Conservation (phyloP, 2,797 vertebrate species). For the Zalophus californianus region DNA sequence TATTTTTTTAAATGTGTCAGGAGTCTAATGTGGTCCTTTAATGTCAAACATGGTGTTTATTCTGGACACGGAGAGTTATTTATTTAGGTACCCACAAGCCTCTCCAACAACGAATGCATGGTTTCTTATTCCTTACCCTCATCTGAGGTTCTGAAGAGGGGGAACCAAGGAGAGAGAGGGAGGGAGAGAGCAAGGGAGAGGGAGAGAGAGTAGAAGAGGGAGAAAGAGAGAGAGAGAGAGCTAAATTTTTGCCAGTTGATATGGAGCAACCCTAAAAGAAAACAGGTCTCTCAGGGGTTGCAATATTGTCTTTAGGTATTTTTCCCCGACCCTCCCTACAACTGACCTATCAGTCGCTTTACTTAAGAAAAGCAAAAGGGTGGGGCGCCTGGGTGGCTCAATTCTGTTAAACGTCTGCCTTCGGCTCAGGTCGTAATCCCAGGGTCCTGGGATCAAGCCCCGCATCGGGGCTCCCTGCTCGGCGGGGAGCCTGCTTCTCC, state of each 20-base stretch:
- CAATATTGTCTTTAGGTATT: not conserved
- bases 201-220: not conserved
- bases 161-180: not conserved
- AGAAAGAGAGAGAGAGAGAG: not conserved
- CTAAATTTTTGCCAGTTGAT: not conserved
- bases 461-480: not conserved
- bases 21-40: not conserved
- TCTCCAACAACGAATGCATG: not conserved
- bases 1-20: conserved; percentile 61
- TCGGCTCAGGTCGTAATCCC: no score
- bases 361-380: conserved; percentile 76
- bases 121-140: not conserved
- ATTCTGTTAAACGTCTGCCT: no score
- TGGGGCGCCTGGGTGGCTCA: no score
- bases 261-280: not conserved
- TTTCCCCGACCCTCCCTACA: conserved; percentile 18
- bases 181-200: not conserved
- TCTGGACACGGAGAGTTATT: not conserved
- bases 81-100: not conserved
- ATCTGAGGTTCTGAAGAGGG: not conserved
- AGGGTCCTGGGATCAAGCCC: not conserved
- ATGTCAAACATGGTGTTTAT: not conserved
- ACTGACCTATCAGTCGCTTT: conserved; percentile 58
- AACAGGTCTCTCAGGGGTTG: not conserved
- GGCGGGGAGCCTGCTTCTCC: no score